Base-by-base conservation (phyloP, 2,113 vertebrate genomes). In the Epinephelus cyanopodus region DNA sequence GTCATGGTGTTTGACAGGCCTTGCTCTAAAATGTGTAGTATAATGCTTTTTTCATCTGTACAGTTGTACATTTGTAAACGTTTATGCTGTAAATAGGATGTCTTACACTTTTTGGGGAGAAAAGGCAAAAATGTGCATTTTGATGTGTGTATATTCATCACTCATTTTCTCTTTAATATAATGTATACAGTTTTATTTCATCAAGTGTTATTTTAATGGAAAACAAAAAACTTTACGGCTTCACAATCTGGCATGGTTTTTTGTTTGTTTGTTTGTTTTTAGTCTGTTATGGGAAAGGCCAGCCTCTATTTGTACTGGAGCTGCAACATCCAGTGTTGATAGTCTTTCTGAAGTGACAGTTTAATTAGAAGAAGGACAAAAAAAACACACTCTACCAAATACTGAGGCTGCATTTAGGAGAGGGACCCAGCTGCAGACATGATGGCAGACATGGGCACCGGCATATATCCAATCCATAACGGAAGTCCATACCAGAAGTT, bases 11-110 rank as follows among this genome's bases (percentile, higher is more conserved):
- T 97, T 92, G 95, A 97, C 94, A 95, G 96, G 96, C 97, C 96
- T 97, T 97, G 97, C 97, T 91, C 89, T 97, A 37, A 29, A 97
- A 97, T 97, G 96, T 95, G 95, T 98, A 97, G 97, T n/a, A n/a
- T 97, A 95, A 97, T 90, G 94, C 96, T 97, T 96, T 95, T 95
- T 94, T 97, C 95, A 96, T 97, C 96, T 99, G 98, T 99, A 99
- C 97, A 99, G 97, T 97, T 99, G 98, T 99, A 99, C 97, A 99
- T 99, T 99, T 99, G 98, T 99, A 99, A 99, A 98, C 97, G 97
- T 98, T 97, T 95, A 97, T 96, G 97, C 97, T 99, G 98, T 99
- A 99, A 98, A 99, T 99, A 96, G 96, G 96, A 97, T 96, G 97
- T 97, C 96, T 98, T 97, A 97, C 96, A 96, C 96, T 95, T 96